Conservation (phyloP, 1,140 invertebrate species). For the Metaphire vulgaris region DNA sequence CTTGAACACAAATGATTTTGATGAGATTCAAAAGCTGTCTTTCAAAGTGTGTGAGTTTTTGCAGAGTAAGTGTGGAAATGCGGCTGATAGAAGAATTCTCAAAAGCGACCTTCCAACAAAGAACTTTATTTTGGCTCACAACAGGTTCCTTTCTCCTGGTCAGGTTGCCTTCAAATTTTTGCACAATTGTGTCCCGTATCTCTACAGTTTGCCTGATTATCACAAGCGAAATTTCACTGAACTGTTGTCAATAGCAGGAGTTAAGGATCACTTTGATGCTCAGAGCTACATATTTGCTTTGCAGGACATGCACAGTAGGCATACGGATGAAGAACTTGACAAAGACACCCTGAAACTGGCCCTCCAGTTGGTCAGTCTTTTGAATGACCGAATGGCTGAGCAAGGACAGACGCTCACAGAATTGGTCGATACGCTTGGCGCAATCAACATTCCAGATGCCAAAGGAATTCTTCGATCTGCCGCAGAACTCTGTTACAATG, state of each 20-base stretch:
- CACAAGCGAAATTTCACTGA: slow-evolving; percentile 25
- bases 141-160: slow-evolving; percentile 18
- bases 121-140: slow-evolving; percentile 18
- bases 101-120: slow-evolving; percentile 1
- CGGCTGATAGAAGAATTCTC: not conserved
- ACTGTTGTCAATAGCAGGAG: slow-evolving; percentile 23
- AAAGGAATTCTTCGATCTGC: slow-evolving; percentile 12
- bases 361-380: slow-evolving; percentile 24
- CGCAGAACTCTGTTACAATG: slow-evolving; percentile 29
- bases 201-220: slow-evolving; percentile 23
- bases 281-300: slow-evolving; percentile 23
- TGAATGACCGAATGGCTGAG: slow-evolving; percentile 28
- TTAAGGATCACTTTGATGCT: slow-evolving; percentile 20
- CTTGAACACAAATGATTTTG: slow-evolving; percentile 1
- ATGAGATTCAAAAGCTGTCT: slow-evolving; percentile 8
- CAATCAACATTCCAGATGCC: slow-evolving; percentile 31
- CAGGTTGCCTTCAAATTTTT: slow-evolving; percentile 24
- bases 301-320: slow-evolving; percentile 18
- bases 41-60: slow-evolving; percentile 25
- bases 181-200: slow-evolving; percentile 21
- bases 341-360: slow-evolving; percentile 21
- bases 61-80: slow-evolving; percentile 9
- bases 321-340: slow-evolving; percentile 11
- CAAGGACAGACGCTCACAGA: slow-evolving; percentile 12
- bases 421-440: slow-evolving; percentile 16